Evolutionary conservation across 2,797 vertebrate species (phyloP).

Genomic region (Halcyon smyrnensis): DNA sequence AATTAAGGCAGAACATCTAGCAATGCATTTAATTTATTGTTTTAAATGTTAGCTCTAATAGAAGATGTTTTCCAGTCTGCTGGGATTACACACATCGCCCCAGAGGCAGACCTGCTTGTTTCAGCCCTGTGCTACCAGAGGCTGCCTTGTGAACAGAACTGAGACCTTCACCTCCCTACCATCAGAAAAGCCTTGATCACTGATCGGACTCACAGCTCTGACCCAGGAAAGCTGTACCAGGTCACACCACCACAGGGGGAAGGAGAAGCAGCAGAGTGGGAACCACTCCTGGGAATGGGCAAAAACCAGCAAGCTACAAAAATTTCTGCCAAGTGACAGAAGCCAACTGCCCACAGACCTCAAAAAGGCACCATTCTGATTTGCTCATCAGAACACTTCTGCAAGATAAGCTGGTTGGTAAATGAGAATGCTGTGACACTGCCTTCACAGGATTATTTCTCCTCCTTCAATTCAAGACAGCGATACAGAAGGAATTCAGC

Average conservation of each 20-base stretch:
- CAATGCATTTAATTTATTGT: neutral
- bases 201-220: neutral
- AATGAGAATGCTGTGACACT: neutral
- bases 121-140: neutral
- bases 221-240: neutral
- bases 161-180: neutral
- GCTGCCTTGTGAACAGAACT: neutral
- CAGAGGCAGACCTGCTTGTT: neutral
- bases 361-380: neutral
- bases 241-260: neutral
- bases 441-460: neutral
- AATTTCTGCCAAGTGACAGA: neutral
- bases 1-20: neutral
- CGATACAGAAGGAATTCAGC: neutral
- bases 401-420: neutral
- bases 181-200: neutral
- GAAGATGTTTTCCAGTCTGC: neutral
- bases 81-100: neutral
- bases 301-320: neutral
- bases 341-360: neutral
- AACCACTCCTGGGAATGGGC: fast-evolving
- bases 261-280: neutral
- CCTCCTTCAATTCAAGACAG: neutral
- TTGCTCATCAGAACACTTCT: neutral
- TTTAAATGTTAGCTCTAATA: neutral